Evolutionary conservation across 2,888 invertebrate genomes (phyloP).

Genomic region (Penaeus monodon): DNA sequence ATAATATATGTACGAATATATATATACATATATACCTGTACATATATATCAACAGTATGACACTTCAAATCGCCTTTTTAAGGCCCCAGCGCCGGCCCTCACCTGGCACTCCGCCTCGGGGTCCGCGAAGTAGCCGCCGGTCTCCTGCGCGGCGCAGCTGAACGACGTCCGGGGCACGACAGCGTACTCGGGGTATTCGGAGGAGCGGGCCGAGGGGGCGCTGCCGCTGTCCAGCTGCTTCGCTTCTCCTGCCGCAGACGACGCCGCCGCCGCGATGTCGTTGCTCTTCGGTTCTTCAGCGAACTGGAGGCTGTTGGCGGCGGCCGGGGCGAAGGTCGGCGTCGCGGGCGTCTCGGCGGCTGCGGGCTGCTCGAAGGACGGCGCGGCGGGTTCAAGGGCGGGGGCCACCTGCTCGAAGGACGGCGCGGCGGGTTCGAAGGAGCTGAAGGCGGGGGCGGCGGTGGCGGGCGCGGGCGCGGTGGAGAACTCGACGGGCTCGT

Average conservation of each 20-base stretch:
- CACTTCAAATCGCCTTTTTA: no score
- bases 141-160: conserved; percentile 29
- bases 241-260: background rate
- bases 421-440: no score
- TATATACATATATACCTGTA: no score
- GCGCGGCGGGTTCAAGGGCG: conserved; percentile 6
- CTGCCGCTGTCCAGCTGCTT: conserved; percentile 8
- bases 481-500: no score
- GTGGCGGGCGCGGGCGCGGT: no score
- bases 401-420: background rate
- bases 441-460: no score
- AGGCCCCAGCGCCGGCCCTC: background rate
- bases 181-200: conserved; percentile 18
- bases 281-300: conserved; percentile 19
- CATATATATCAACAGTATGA: no score
- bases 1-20: no score
- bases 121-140: conserved; percentile 54
- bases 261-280: background rate
- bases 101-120: conserved; percentile 51
- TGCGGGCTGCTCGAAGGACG: background rate
- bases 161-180: conserved; percentile 46
- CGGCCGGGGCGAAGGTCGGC: background rate
- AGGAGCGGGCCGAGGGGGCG: background rate
- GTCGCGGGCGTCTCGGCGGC: background rate
- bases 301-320: background rate